A percentile compares a stretch with the other conserved stretches of the same genome.
Conservation (phyloP, 1,140 invertebrate genomes). For the Aricia agestis region DNA sequence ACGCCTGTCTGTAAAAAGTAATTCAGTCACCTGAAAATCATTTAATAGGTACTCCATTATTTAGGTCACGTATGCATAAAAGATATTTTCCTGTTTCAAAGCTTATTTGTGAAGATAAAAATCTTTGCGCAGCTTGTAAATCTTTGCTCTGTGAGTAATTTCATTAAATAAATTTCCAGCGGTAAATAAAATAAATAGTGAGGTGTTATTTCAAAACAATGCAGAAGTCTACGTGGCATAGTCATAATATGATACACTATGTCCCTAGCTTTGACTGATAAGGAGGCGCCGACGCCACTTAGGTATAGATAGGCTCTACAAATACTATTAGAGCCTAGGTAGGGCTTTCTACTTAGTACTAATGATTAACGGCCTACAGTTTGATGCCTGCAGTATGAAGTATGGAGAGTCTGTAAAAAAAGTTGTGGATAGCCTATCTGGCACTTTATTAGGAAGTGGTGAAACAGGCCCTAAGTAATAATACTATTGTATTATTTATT, state of each 20-base stretch:
- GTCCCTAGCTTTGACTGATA: constrained; percentile 57
- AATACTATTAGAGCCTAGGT: not conserved
- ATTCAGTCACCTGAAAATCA: no score
- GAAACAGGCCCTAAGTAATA: no score
- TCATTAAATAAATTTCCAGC: constrained; percentile 8
- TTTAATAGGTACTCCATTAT: not conserved
- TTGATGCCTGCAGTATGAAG: no score
- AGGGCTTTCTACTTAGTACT: not conserved
- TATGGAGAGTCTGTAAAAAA: no score
- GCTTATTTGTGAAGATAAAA: not conserved
- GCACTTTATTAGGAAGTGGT: no score
- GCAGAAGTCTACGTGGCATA: constrained; percentile 29
- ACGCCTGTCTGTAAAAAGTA: no score
- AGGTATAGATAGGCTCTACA: not conserved
- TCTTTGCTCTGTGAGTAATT: constrained; percentile 5
- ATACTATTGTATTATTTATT: no score
- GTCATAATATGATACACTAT: not conserved
- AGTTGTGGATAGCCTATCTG: no score
- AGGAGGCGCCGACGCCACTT: constrained; percentile 25
- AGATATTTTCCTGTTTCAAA: not conserved
- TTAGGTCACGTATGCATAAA: not conserved
- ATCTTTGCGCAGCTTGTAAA: not conserved
- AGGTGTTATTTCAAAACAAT: constrained; percentile 37
- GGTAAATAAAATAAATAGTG: constrained; percentile 28
- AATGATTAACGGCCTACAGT: no score